A percentile compares a stretch with the other conserved stretches of the same genome.
Evolutionary conservation across 2,113 vertebrate genomes (phyloP).

Genomic region (Pseudorhombus dupliciocellatus): DNA sequence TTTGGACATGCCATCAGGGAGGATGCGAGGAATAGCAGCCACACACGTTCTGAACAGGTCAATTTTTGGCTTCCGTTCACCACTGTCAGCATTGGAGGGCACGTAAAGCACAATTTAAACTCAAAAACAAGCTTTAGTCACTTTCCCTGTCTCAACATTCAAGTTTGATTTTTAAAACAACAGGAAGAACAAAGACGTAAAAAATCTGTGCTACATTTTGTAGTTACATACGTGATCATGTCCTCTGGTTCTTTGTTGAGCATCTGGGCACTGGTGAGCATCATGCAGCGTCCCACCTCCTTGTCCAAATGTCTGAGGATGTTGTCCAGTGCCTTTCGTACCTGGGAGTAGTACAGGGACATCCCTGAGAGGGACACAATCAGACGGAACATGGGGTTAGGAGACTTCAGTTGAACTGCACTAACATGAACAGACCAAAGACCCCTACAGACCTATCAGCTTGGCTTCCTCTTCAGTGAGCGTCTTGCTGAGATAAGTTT

Average conservation of each 20-base stretch:
- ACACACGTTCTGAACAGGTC: constrained; percentile 98
- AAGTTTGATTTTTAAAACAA: not conserved
- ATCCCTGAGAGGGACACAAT: constrained; percentile 84
- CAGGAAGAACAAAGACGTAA: not conserved
- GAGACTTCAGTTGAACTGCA: not conserved
- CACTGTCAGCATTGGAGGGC: constrained; percentile 77
- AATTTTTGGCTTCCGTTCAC: constrained; percentile 98
- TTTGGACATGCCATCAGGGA: constrained; percentile 98
- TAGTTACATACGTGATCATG: constrained; percentile 95
- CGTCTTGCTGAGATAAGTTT: constrained; percentile 98
- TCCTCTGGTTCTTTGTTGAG: constrained; percentile 99
- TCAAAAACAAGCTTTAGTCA: not conserved
- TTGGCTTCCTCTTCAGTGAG: constrained; percentile 98
- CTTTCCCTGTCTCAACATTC: not conserved
- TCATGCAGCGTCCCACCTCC: constrained; percentile 98
- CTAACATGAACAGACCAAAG: not conserved
- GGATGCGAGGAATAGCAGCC: constrained; percentile 95
- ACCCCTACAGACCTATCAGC: constrained; percentile 86
- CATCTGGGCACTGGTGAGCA: constrained; percentile 97
- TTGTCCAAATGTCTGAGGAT: constrained; percentile 97
- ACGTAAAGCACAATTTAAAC: not conserved
- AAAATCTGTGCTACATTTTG: not conserved
- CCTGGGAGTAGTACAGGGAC: constrained; percentile 98
- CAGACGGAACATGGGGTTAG: not conserved
- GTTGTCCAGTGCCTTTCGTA: constrained; percentile 95